Conservation (phyloP, 2,113 vertebrate species). For the Phalacrocorax pelagicus region DNA sequence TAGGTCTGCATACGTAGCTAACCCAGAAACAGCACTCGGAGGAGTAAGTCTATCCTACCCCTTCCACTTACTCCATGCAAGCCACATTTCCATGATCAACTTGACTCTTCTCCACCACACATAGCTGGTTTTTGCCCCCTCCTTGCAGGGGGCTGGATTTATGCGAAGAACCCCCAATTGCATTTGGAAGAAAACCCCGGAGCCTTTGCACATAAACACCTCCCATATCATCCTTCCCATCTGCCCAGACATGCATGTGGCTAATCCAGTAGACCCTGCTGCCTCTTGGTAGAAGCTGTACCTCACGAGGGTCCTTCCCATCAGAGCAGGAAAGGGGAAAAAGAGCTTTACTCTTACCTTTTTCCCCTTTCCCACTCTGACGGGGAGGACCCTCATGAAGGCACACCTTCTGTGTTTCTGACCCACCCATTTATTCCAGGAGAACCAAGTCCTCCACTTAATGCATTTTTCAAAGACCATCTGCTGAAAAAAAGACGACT, state of each 20-base stretch:
- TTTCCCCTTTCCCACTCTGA: neutral
- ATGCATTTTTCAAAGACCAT: neutral
- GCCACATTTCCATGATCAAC: neutral
- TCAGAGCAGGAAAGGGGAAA: neutral
- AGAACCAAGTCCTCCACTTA: neutral
- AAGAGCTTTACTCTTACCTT: neutral
- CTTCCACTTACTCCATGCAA: neutral
- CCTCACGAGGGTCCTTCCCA: fast-evolving
- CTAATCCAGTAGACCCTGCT: neutral
- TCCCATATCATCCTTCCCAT: neutral
- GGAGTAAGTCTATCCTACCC: neutral
- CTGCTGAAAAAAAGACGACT: neutral
- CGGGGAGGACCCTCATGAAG: neutral
- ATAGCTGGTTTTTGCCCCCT: fast-evolving
- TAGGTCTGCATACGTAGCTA: neutral
- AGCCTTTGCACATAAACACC: neutral
- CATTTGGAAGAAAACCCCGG: neutral
- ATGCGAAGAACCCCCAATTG: neutral
- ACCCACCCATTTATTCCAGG: neutral
- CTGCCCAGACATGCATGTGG: fast-evolving
- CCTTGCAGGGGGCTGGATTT: neutral
- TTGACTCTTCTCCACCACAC: neutral
- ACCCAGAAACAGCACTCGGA: neutral
- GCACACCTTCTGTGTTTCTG: neutral
- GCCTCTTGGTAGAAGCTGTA: neutral